These are phyloP conservation scores for Chloropsis cyanopogon DNA, from an alignment of 2,113 vertebrate genomes.

Conservation along the genomic window DNA sequence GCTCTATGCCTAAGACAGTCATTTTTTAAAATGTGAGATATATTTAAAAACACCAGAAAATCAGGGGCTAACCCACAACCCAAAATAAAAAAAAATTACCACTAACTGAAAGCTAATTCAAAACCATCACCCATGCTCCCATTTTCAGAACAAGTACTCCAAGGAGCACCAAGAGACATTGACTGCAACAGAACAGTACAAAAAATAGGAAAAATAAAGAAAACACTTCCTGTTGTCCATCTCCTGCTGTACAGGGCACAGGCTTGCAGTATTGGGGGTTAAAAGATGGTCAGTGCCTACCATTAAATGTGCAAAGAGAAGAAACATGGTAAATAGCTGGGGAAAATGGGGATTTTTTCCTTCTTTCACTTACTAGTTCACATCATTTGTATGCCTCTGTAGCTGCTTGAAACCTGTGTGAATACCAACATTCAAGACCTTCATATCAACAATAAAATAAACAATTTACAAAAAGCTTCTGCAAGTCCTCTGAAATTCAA, in stretches of 20 bases:
- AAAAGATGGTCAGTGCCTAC: not conserved
- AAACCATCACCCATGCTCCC: not conserved
- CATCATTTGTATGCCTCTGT: not conserved
- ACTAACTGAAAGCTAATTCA: not conserved
- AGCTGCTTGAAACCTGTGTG: not conserved
- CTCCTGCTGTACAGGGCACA: fast-evolving
- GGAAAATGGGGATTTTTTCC: not conserved
- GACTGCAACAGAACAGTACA: not conserved
- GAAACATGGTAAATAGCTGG: not conserved
- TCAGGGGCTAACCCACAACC: not conserved
- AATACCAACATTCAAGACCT: not conserved
- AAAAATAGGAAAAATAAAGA: not conserved
- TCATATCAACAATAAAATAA: not conserved
- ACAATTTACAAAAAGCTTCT: not conserved
- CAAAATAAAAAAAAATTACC: not conserved
- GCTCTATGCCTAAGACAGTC: not conserved
- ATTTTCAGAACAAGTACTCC: not conserved
- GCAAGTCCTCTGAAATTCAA: not conserved
- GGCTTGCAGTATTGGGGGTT: not conserved
- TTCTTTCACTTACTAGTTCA: not conserved
- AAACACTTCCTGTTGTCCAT: not conserved
- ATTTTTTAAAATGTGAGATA: not conserved
- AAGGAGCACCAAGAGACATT: not conserved
- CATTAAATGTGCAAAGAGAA: not conserved
- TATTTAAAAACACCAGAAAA: not conserved